Conservation (phyloP, 2,113 vertebrate genomes). For the Todiramphus chloris region DNA sequence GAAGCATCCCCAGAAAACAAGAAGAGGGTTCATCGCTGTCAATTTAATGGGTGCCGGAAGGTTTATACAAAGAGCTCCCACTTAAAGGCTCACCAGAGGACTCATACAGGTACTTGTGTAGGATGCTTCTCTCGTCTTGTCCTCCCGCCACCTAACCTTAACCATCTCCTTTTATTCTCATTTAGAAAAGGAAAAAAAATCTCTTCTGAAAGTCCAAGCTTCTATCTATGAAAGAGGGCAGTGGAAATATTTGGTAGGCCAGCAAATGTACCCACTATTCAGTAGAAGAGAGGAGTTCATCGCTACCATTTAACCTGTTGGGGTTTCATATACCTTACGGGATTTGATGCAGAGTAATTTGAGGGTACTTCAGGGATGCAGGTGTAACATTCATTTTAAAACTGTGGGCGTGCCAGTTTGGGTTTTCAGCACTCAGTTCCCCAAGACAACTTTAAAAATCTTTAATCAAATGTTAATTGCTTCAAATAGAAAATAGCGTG, state of each 20-base stretch:
- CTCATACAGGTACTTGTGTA: conserved; percentile 92
- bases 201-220: background rate
- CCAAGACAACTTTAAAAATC: background rate
- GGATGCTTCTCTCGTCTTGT: conserved; percentile 58
- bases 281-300: background rate
- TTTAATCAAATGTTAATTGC: conserved; percentile 9
- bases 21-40: conserved; percentile 98
- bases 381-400: background rate
- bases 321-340: background rate
- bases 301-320: background rate
- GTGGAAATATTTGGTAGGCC: background rate
- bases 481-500: background rate
- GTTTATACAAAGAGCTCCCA: conserved; percentile 99
- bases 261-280: background rate
- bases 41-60: conserved; percentile 98
- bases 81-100: conserved; percentile 99
- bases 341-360: background rate
- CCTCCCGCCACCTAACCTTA: background rate
- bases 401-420: background rate
- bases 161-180: conserved; percentile 26
- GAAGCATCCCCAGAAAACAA: conserved; percentile 93
- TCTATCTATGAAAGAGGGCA: background rate
- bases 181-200: background rate
- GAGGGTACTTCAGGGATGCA: background rate
- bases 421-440: background rate